These are phyloP conservation scores for Sclerurus mexicanus DNA, from an alignment of 2,113 vertebrate genomes.

Conservation along the genomic window DNA sequence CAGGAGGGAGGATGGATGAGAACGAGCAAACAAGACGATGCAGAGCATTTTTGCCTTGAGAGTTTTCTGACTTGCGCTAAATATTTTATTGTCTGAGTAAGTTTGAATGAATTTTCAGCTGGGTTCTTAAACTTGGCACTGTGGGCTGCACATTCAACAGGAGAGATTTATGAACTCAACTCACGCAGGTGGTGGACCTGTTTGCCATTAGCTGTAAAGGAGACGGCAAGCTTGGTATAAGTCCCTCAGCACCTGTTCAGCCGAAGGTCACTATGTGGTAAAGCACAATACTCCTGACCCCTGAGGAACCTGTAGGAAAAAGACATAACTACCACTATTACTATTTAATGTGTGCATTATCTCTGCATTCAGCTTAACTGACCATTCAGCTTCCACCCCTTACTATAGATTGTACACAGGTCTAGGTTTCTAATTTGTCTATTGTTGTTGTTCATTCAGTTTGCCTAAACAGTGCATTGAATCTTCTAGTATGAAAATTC, in stretches of 20 bases:
- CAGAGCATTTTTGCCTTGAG: not conserved
- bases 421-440: not conserved
- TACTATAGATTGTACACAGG: not conserved
- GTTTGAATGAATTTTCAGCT: conserved; percentile 5
- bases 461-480: not conserved
- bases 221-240: not conserved
- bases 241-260: not conserved
- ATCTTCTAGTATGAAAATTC: not conserved
- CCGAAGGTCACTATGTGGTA: not conserved
- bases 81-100: not conserved
- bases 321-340: not conserved
- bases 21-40: not conserved
- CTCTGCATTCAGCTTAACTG: not conserved
- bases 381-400: not conserved
- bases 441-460: not conserved
- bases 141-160: not conserved
- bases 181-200: not conserved
- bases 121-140: not conserved
- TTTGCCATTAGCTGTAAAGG: not conserved
- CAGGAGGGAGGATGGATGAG: not conserved
- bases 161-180: not conserved
- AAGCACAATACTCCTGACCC: not conserved
- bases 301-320: not conserved
- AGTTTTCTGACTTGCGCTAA: not conserved
- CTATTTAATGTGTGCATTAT: not conserved